Evolutionary conservation across 2,113 vertebrate genomes (phyloP).

Genomic region (Nyctibius bracteatus): DNA sequence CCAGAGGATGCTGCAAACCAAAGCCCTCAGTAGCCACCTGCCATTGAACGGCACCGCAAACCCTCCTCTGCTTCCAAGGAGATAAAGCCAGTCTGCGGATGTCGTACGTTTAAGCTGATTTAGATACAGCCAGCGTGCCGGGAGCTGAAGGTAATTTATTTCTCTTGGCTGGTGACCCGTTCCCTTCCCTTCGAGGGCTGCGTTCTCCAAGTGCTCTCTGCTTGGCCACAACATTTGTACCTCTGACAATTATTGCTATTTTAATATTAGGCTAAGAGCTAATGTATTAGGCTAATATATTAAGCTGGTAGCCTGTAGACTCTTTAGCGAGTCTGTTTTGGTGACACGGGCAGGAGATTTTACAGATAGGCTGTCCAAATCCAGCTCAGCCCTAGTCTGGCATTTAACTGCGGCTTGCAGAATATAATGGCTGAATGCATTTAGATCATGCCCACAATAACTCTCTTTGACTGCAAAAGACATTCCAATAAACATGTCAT

Average conservation of each 20-base stretch:
- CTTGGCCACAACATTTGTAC: conserved; percentile 11
- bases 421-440: conserved; percentile 18
- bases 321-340: not conserved
- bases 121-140: conserved; percentile 17
- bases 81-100: not conserved
- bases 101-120: not conserved
- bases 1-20: not conserved
- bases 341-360: conserved; percentile 31
- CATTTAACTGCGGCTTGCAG: not conserved
- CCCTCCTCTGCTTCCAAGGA: not conserved
- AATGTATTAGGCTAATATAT: conserved; percentile 23
- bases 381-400: not conserved
- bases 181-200: not conserved
- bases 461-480: conserved; percentile 24
- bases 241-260: conserved; percentile 37
- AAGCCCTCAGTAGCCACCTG: not conserved
- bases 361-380: conserved; percentile 12
- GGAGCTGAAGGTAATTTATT: conserved; percentile 51
- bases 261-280: conserved; percentile 40
- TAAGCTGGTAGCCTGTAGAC: conserved; percentile 15
- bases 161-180: conserved; percentile 51
- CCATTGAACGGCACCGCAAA: rapidly evolving
- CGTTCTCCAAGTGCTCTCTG: not conserved
- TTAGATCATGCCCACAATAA: conserved; percentile 16
- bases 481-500: conserved; percentile 38